A percentile compares a stretch with the other conserved stretches of the same genome.
These are phyloP conservation scores for Presbytis comata DNA, from an alignment of 2,797 vertebrate species.

Conservation along the genomic window DNA sequence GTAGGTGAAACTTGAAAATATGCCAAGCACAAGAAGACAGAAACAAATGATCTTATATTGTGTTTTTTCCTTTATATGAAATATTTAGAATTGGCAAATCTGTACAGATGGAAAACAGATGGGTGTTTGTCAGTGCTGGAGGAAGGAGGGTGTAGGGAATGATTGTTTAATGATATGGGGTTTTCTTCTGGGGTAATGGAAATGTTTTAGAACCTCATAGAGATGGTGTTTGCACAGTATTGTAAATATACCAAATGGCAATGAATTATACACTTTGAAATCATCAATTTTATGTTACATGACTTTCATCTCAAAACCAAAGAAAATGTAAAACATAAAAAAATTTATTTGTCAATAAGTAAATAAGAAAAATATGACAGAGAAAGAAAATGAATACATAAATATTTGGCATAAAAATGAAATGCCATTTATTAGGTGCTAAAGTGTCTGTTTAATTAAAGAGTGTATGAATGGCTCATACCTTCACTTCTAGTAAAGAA, in stretches of 20 bases:
- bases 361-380: not conserved
- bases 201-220: not conserved
- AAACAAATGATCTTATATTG: not conserved
- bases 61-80: not conserved
- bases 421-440: not conserved
- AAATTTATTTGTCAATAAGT: not conserved
- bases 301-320: not conserved
- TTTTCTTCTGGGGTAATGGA: not conserved
- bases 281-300: not conserved
- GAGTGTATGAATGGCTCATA: not conserved
- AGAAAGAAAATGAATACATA: not conserved
- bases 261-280: not conserved
- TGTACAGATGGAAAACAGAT: not conserved
- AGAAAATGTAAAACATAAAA: not conserved
- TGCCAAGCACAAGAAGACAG: not conserved
- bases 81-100: not conserved
- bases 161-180: not conserved
- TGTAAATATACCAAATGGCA: no score
- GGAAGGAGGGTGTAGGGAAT: not conserved
- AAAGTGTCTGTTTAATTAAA: not conserved
- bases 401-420: not conserved
- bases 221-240: not conserved
- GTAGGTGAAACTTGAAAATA: not conserved
- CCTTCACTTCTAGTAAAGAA: not conserved
- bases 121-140: not conserved